Base-by-base conservation (phyloP, 2,113 vertebrate species). In the Gopherus evgoodei region DNA sequence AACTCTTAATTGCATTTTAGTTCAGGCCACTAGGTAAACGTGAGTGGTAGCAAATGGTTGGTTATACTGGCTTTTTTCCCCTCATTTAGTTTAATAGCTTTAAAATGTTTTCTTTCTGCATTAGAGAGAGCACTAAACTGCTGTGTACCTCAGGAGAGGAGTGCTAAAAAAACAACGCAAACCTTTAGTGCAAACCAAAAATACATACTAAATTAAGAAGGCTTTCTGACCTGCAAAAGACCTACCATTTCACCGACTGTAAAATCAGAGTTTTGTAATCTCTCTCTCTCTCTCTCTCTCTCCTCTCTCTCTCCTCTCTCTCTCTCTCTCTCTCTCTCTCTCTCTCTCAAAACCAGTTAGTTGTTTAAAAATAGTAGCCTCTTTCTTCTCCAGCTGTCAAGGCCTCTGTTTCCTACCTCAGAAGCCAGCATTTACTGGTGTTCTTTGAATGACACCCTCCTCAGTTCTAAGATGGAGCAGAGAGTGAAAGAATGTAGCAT, bases 1-100 rank as follows among this genome's bases (percentile, higher is more conserved):
- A 65, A 76, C 44, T 52, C 86, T 59, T 97, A 97, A 96, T 94
- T 93, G 84, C 81, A 88, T 82, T 97, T 93, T 94, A 89, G 78
- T 93, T 95, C 81, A 94, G 76, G 57, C 90, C 93, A 96, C 76
- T 95, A 87, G 87, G 59, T 53, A 72, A 57, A 86, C 42, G 87
- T 62, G 24, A 91, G 35, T 19, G 16, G 53, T 91, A 93, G 93
- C 89, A 96, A 95, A 97, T 78, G 38, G 44, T 87, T 87, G 38
- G 44, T 87, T 87, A 76, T 88, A 11, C 14, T 90, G 91, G 83
- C 56, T 83, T 89, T 50, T n/a, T 11, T 31, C 52, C 78, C 52
- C 50, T 22, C 83, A 86, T 93, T 95, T 93, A 85, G 53, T 83
- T 91, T 93, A 91, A 91, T 94, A 94, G 65, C 50, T 94, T 49